Base-by-base conservation (phyloP, 2,888 invertebrate species). In the Tenodera sinensis region DNA sequence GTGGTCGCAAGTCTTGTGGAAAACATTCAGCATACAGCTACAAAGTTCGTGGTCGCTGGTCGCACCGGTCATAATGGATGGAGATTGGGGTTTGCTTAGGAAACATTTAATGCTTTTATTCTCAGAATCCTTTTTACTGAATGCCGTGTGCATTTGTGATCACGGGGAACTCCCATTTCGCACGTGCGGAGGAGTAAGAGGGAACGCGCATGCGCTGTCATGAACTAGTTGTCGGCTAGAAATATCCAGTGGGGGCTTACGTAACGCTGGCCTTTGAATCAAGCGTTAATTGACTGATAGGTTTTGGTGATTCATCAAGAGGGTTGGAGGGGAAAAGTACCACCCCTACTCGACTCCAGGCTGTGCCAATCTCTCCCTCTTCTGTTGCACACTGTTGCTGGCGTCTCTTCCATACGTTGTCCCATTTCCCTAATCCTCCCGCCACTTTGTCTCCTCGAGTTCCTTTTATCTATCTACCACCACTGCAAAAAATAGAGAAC, bases 251-350 rank as follows among this genome's bases (percentile, higher is more conserved):
- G 54, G 54, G 54, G 20, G 54, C 54, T 71, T 71, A 25, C 20
- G 54, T 20, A 20, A 71, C 54, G 54, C 54, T 71, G 54, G 27
- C 30, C 42, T 88, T 71, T 89, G 89, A 89, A 89, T 89, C 84
- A 85, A 71, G 88, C 89, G 89, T 89, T 89, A 89, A 89, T 89
- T 89, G 89, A 89, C 88, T 89, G 89, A 89, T 88, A 85, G 88
- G 88, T 84, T 87, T 34, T 87, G 84, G 88, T 88, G 89, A 89
- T 89, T 89, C 89, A 89, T 89, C 89, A 89, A 12, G 28, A 85
- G 83, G 82, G 87, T 87, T 54, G 28, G 88, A 92, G 81, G 91
- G 92, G 81, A 81, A 25, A 20, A 71, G 54, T 71, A 71, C 54
- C 4, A 15, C 54, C 54, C 54, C 54, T 71, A 71, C 71, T 86